A percentile compares a stretch with the other conserved stretches of the same genome.
These are phyloP conservation scores for Neopipo cinnamomea DNA, from an alignment of 2,113 vertebrate genomes.

Conservation along the genomic window DNA sequence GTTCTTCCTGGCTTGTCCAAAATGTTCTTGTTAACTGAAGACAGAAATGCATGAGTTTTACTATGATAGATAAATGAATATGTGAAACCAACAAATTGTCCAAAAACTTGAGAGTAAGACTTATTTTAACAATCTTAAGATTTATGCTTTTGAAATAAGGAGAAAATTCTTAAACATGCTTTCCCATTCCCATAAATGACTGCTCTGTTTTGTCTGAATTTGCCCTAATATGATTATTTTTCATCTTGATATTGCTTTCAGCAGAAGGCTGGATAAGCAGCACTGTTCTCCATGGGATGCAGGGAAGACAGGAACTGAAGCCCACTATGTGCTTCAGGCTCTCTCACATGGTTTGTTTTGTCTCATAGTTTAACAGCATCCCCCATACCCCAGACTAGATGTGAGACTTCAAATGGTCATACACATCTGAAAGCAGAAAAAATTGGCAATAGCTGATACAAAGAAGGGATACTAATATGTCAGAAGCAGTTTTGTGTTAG, in stretches of 20 bases:
- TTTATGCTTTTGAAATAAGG: background rate
- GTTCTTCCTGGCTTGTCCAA: background rate
- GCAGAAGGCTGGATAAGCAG: background rate
- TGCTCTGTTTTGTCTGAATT: slow-evolving; percentile 32
- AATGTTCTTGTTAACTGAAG: background rate
- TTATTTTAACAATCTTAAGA: background rate
- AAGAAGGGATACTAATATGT: background rate
- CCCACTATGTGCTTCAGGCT: background rate
- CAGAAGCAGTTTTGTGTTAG: background rate
- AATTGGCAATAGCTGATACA: background rate
- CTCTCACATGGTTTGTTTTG: background rate
- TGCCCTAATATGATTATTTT: background rate
- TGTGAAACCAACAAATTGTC: background rate
- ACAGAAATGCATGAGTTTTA: background rate
- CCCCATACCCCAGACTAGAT: background rate
- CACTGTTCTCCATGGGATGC: background rate
- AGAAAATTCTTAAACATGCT: background rate
- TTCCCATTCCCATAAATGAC: background rate
- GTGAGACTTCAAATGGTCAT: background rate
- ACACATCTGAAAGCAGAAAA: fast-evolving
- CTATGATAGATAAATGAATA: background rate
- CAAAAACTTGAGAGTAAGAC: background rate
- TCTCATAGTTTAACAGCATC: background rate
- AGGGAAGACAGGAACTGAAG: background rate
- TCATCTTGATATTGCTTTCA: slow-evolving; percentile 6